Evolutionary conservation across 92 coral and sea anemone species (phyloP).

Genomic region (Zoanthus solanderi): DNA sequence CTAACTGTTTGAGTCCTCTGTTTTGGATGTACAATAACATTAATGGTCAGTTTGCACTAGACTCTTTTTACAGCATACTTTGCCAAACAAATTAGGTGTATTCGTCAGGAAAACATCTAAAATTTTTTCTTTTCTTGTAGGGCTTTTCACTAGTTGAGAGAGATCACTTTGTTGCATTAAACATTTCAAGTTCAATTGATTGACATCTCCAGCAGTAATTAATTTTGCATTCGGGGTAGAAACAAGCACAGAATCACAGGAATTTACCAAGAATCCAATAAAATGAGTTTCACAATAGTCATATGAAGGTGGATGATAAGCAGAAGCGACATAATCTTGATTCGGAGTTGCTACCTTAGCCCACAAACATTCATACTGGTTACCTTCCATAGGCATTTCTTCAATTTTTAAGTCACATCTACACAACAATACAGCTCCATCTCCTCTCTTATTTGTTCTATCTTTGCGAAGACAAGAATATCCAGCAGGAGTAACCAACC

Average conservation of each 20-base stretch:
- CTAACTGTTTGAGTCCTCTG: neutral
- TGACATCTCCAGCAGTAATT: conserved; percentile 58
- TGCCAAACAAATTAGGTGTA: conserved; percentile 60
- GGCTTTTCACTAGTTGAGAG: conserved; percentile 53
- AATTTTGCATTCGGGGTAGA: conserved; percentile 55
- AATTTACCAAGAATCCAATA: conserved; percentile 59
- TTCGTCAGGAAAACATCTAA: conserved; percentile 68
- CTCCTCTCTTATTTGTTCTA: conserved; percentile 24
- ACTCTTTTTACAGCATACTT: conserved; percentile 41
- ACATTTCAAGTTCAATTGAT: conserved; percentile 57
- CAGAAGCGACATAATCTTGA: conserved; percentile 33
- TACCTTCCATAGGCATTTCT: conserved; percentile 14
- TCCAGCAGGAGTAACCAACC: conserved; percentile 37
- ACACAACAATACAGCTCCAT: conserved; percentile 1
- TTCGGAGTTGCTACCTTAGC: conserved; percentile 26
- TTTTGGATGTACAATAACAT: conserved; percentile 47
- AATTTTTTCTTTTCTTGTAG: conserved; percentile 59
- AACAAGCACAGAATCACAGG: conserved; percentile 20
- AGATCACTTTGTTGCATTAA: conserved; percentile 54
- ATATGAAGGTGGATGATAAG: conserved; percentile 62
- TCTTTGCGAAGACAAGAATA: neutral
- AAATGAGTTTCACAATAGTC: conserved; percentile 40
- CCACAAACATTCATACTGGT: conserved; percentile 61
- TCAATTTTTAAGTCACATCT: conserved; percentile 40
- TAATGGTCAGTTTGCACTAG: conserved; percentile 67